Evolutionary conservation across 2,888 invertebrate genomes (phyloP).

Genomic region (Stratiomys singularior): DNA sequence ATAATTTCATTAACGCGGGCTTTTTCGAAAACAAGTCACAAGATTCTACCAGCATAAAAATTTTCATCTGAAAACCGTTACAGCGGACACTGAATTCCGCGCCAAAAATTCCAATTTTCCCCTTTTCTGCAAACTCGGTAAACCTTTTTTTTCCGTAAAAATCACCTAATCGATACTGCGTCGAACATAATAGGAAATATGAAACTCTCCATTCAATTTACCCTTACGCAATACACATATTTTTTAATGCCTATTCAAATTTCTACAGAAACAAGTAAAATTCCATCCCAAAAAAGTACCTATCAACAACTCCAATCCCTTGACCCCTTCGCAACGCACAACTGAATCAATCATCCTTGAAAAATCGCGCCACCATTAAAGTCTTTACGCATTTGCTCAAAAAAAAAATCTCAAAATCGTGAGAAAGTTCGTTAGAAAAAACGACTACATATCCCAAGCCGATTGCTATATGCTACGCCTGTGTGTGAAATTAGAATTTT

Average conservation of each 20-base stretch:
- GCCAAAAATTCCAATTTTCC: neutral
- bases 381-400: slow-evolving; percentile 2
- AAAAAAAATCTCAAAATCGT: slow-evolving; percentile 41
- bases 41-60: no score
- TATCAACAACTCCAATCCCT: neutral
- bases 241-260: slow-evolving; percentile 35
- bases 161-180: neutral
- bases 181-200: slow-evolving; percentile 31
- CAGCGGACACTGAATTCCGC: no score
- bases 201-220: slow-evolving; percentile 18
- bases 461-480: neutral
- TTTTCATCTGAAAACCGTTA: no score
- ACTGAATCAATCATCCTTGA: slow-evolving; percentile 47
- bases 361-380: slow-evolving; percentile 35
- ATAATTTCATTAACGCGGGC: no score
- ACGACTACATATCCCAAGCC: neutral
- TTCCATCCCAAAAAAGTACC: neutral
- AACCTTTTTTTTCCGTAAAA: slow-evolving; percentile 16
- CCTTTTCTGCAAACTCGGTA: neutral
- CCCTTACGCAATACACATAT: slow-evolving; percentile 19
- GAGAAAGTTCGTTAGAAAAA: slow-evolving; percentile 48
- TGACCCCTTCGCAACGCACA: slow-evolving; percentile 32
- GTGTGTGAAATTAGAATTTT: slow-evolving; percentile 40
- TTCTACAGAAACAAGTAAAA: slow-evolving; percentile 41
- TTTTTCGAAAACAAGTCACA: no score